phyloP scores from a whole-genome alignment of 2,888 invertebrate species.

The Plebejus melissa region DNA sequence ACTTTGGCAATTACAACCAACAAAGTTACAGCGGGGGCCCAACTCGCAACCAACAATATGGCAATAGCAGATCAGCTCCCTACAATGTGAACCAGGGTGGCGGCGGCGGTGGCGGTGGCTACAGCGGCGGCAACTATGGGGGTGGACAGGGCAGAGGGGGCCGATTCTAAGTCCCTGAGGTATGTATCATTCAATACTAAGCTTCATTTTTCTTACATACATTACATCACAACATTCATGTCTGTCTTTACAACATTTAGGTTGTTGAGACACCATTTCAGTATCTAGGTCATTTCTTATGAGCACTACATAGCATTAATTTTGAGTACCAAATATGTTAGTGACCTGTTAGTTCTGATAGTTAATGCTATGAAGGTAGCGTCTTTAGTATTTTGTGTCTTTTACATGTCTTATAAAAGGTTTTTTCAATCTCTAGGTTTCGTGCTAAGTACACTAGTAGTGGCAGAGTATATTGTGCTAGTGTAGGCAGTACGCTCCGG shows the following conservation, averaged over 20 bases:
- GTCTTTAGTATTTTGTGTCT: slow-evolving; percentile 49
- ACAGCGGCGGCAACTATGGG: slow-evolving; percentile 53
- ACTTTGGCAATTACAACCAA: slow-evolving; percentile 88
- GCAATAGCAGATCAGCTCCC: slow-evolving; percentile 83
- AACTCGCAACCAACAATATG: slow-evolving; percentile 86
- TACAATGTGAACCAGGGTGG: slow-evolving; percentile 84
- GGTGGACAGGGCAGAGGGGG: slow-evolving; percentile 56
- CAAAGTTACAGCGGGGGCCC: slow-evolving; percentile 93
- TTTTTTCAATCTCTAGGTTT: slow-evolving; percentile 80
- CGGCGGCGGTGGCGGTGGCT: slow-evolving; percentile 70
- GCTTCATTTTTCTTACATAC: slow-evolving; percentile 35
- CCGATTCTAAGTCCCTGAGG: slow-evolving; percentile 52
- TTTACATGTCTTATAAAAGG: slow-evolving; percentile 62
- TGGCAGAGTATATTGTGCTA: slow-evolving; percentile 75
- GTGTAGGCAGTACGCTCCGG: slow-evolving; percentile 79
- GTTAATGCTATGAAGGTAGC: slow-evolving; percentile 75
- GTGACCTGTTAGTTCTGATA: slow-evolving; percentile 50
- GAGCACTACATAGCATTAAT: slow-evolving; percentile 74
- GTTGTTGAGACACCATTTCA: slow-evolving; percentile 31
- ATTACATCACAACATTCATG: slow-evolving; percentile 34
- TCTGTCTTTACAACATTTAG: slow-evolving; percentile 24
- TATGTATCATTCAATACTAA: slow-evolving; percentile 47
- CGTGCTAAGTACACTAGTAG: slow-evolving; percentile 80
- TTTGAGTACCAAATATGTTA: slow-evolving; percentile 45
- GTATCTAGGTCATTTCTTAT: slow-evolving; percentile 30